Conservation (phyloP, 2,888 invertebrate genomes). For the Rotaria magnacalcarata region DNA sequence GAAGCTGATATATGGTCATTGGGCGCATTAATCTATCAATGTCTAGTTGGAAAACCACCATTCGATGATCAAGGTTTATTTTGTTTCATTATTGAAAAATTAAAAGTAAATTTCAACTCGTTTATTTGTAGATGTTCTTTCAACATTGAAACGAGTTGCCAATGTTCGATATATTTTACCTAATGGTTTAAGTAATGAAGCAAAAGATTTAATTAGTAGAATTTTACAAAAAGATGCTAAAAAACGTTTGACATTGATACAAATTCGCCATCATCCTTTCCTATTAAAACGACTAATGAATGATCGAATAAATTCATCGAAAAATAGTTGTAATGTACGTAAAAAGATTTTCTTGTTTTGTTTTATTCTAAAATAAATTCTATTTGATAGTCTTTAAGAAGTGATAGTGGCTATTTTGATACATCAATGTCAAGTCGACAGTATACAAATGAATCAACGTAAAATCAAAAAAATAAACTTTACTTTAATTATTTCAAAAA, state of each 20-base stretch:
- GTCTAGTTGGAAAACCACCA: conserved; percentile 82
- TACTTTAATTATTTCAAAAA: too few relatives aligned
- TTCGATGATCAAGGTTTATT: conserved; percentile 76
- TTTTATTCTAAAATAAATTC: background rate
- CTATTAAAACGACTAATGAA: background rate
- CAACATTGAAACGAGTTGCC: conserved; percentile 14
- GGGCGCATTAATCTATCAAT: conserved; percentile 87
- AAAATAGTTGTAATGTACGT: background rate
- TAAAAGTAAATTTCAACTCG: background rate
- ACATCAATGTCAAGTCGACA: conserved; percentile 7
- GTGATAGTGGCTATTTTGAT: conserved; percentile 14
- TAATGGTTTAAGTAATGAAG: background rate
- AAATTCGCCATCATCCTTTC: conserved; percentile 30
- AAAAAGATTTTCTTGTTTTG: background rate
- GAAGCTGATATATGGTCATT: conserved; percentile 92
- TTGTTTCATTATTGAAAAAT: background rate
- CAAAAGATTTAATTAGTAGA: conserved; percentile 25
- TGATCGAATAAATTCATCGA: conserved; percentile 19
- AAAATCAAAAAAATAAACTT: too few relatives aligned
- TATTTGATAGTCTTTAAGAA: background rate
- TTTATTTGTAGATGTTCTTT: background rate
- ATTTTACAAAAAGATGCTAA: conserved; percentile 24
- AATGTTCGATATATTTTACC: conserved; percentile 27
- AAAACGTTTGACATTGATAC: conserved; percentile 26
- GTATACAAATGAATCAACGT: background rate